Conservation (phyloP, 2,888 invertebrate species). For the Molorchus minor region DNA sequence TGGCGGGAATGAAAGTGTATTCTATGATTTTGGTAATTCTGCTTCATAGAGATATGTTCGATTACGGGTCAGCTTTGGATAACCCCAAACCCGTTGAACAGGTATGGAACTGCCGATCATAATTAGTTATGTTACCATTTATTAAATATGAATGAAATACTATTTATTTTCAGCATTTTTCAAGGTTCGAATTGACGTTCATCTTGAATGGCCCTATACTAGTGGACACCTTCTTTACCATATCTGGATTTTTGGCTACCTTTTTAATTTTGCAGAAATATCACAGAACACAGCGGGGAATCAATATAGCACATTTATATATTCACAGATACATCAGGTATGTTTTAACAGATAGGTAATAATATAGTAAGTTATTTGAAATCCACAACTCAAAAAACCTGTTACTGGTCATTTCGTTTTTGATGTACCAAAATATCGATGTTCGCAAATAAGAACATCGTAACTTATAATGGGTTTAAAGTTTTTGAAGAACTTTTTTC, state of each 20-base stretch:
- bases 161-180: conserved; percentile 46
- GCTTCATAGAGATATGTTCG: conserved; percentile 55
- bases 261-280: conserved; percentile 72
- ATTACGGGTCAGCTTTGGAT: conserved; percentile 51
- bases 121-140: background rate
- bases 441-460: too few species aligned
- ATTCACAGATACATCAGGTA: conserved; percentile 74
- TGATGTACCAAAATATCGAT: too few species aligned
- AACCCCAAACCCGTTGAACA: conserved; percentile 53
- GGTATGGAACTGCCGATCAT: conserved; percentile 44
- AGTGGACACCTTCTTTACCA: conserved; percentile 74
- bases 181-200: conserved; percentile 57
- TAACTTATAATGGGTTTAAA: too few species aligned
- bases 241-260: conserved; percentile 75
- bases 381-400: too few species aligned
- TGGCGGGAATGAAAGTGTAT: conserved; percentile 53
- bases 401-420: too few species aligned
- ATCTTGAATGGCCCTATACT: conserved; percentile 73
- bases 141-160: background rate
- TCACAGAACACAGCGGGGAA: conserved; percentile 68
- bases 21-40: conserved; percentile 54
- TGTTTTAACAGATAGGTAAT: too few species aligned
- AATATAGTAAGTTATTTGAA: too few species aligned
- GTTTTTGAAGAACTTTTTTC: too few species aligned
- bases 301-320: conserved; percentile 70